Evolutionary conservation across 2,888 invertebrate genomes (phyloP), one percentile per base, ranked within the genome.

Genomic region (Graphium colonna): DNA sequence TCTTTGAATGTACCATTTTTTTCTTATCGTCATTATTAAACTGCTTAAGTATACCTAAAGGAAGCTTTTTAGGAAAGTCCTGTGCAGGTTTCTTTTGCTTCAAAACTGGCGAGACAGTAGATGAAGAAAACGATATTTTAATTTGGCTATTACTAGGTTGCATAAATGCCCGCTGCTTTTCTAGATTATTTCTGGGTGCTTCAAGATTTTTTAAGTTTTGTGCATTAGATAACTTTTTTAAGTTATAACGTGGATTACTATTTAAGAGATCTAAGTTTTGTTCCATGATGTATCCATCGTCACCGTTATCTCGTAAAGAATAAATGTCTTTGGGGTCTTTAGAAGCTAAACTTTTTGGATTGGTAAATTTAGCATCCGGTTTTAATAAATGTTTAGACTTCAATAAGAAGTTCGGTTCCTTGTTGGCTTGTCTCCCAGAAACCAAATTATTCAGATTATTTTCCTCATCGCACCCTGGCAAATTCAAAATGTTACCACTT

Each of bases 51-150:
- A 13, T 8, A 13, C 17, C 40, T 8, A 18, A 31, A 38, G 44
- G 43, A 7, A 31, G 17, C 43, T 73, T 73, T 46, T 4, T 43
- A 21, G 15, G 52, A 31, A 31, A 2, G 4, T 18, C 12, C 41
- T 31, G 12, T 7, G 12, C 43, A 5, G 45, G 17, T n/a, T 12
- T 17, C n/a, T 49, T 43, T 16, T 21, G 28, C 5, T 26, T 8
- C 15, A 50, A 13, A n/a, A 36, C 13, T n/a, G 61, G 51, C 18
- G 46, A 43, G 33, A 33, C 28, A 41, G 58, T 60, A 10, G 60
- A 52, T 4, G 65, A 52, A 16, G 59, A 52, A 61, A 77, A 70
- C 1, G 72, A 64, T 18, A 77, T 70, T 53, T 67, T 73, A 12
- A 73, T 60, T 57, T 70, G 73, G 52, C 55, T 73, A 33, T 63